phyloP scores from a whole-genome alignment of 2,888 invertebrate species.

The Cryptus viduatorius region DNA sequence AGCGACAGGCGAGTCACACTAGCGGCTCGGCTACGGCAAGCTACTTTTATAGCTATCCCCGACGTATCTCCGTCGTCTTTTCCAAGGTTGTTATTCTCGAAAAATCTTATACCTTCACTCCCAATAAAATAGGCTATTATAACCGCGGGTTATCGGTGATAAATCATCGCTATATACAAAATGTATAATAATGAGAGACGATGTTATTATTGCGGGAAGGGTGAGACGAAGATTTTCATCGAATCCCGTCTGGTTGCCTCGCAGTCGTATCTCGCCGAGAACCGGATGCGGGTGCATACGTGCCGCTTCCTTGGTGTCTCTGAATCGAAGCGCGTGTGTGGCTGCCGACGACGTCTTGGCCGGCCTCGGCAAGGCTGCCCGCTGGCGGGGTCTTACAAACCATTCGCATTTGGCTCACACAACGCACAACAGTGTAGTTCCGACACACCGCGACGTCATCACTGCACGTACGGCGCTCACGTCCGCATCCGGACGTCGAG shows the following conservation, averaged over 20 bases:
- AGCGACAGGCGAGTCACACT: slow-evolving; percentile 27
- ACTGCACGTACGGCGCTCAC: slow-evolving; percentile 43
- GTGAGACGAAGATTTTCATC: slow-evolving; percentile 61
- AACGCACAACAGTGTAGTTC: slow-evolving; percentile 28
- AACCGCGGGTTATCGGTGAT: background rate
- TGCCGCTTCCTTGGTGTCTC: slow-evolving; percentile 71
- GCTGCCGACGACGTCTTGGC: slow-evolving; percentile 13
- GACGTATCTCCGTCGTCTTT: slow-evolving; percentile 32
- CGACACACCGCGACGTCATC: slow-evolving; percentile 44
- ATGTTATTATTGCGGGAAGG: background rate
- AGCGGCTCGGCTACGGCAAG: background rate
- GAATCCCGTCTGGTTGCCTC: slow-evolving; percentile 54
- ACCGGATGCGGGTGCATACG: slow-evolving; percentile 75
- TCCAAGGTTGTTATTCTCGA: slow-evolving; percentile 60
- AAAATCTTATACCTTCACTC: slow-evolving; percentile 64
- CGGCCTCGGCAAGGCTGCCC: slow-evolving; percentile 74
- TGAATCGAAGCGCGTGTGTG: slow-evolving; percentile 47
- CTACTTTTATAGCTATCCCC: slow-evolving; percentile 18
- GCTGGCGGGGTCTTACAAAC: slow-evolving; percentile 38
- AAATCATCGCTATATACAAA: slow-evolving; percentile 27
- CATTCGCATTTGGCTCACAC: slow-evolving; percentile 28
- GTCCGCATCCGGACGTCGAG: slow-evolving; percentile 71
- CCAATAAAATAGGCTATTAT: slow-evolving; percentile 50
- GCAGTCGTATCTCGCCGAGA: slow-evolving; percentile 60
- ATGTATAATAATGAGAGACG: slow-evolving; percentile 35